These are phyloP conservation scores for Ctenosaura bakeri DNA, from an alignment of 2,797 vertebrate species.

Conservation along the genomic window DNA sequence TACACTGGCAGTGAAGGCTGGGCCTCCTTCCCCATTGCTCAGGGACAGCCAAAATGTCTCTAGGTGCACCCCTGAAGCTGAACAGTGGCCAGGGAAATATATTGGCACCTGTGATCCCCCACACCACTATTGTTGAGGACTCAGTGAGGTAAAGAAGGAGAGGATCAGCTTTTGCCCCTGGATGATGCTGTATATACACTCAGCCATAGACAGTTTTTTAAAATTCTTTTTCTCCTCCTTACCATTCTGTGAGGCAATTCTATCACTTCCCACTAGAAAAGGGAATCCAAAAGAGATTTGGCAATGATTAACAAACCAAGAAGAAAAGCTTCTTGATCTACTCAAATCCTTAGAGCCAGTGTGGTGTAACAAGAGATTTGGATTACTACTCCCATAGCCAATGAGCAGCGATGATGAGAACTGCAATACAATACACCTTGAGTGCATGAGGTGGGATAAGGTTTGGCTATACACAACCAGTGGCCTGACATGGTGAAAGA, in stretches of 20 bases:
- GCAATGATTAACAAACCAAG: neutral
- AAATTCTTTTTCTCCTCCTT: neutral
- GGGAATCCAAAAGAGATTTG: neutral
- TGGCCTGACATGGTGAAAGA: too few relatives aligned
- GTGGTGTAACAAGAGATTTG: neutral
- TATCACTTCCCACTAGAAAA: neutral
- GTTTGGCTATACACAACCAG: neutral
- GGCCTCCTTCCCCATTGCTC: too few relatives aligned
- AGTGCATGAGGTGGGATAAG: neutral
- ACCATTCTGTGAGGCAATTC: neutral
- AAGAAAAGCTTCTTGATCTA: neutral
- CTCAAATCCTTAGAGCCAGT: neutral
- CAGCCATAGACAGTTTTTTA: neutral
- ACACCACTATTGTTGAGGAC: too few relatives aligned
- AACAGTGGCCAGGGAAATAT: too few relatives aligned
- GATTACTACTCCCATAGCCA: neutral
- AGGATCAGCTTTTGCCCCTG: too few relatives aligned
- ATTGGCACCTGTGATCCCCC: too few relatives aligned
- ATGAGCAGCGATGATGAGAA: neutral
- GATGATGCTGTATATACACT: neutral
- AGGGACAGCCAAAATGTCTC: too few relatives aligned
- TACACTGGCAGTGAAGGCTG: too few relatives aligned
- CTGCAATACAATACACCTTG: neutral
- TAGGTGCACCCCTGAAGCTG: too few relatives aligned
- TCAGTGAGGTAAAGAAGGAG: too few relatives aligned